These are phyloP conservation scores for Solenodon paradoxus DNA, from an alignment of 2,113 vertebrate species.

Conservation along the genomic window DNA sequence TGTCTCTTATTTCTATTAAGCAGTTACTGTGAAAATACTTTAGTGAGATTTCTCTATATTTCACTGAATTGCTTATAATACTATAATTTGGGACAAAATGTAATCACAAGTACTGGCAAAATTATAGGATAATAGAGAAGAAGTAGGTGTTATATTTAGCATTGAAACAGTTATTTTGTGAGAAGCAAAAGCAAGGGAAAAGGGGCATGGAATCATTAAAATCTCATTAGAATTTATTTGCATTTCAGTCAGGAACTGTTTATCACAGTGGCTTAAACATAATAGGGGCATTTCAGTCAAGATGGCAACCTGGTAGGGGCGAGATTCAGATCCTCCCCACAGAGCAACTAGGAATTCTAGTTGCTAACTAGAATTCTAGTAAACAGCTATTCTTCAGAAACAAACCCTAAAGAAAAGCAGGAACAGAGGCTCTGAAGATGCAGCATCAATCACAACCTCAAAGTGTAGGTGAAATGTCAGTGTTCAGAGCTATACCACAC, in stretches of 20 bases:
- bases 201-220: not conserved
- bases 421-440: no score
- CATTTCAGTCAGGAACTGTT: not conserved
- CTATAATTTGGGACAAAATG: not conserved
- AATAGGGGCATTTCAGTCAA: no score
- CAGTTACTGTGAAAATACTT: not conserved
- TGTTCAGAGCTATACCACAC: no score
- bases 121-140: not conserved
- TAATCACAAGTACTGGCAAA: not conserved
- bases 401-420: no score
- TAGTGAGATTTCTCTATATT: not conserved
- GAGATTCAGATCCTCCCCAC: no score
- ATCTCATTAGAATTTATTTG: not conserved
- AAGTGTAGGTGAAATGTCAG: no score
- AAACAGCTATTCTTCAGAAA: no score
- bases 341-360: no score
- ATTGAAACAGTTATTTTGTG: not conserved
- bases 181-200: not conserved
- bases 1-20: not conserved
- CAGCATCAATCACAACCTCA: no score
- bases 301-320: no score
- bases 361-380: no score
- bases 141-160: not conserved
- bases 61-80: not conserved
- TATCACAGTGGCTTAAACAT: not conserved